Base-by-base conservation (phyloP, 2,888 invertebrate species). In the Agrotis puta region DNA sequence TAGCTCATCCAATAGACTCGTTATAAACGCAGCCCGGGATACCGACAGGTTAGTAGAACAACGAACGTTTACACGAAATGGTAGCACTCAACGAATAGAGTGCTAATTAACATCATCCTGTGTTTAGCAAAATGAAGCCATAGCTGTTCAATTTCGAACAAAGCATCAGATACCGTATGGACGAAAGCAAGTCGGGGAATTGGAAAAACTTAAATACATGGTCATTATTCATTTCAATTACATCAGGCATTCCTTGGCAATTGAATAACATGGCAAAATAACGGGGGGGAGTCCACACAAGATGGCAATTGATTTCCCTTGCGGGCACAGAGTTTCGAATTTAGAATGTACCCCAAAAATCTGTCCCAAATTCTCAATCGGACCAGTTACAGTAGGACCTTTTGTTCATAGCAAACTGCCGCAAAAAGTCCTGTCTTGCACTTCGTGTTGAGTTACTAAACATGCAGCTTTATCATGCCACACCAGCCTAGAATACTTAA, bases 21-120 rank as follows among this genome's bases (percentile, higher is more conserved):
- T 70, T 70, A 81, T 70, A 82, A 81, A 59, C 45, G 22, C 62
- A 39, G 73, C 64, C 51, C 73, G 67, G 72, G 82, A 64, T 50
- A 47, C 56, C 24, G 64, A 18, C 68, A 79, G 82, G 79, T 84
- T 63, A 82, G 71, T 79, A 18, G 79, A 66, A 77, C 77, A 82
- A 84, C 68, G 79, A 77, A 67, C 83, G 69, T 73, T 74, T 74
- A 68, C 50, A 66, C 54, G 24, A 64, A 80, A 71, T 63, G 64
- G 64, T 65, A 64, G 54, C 48, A 39, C 39, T 39, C 39, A 66
- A 54, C 66, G 59, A 65, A 62, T 59, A n/a, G n/a, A 54, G 57
- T 33, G n/a, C 48, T 77, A 85, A 85, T 84, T 83, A 81, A 53
- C 61, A 63, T 48, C 83, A 67, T 84, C 85, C 84, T 81, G 84